A percentile compares a stretch with the other conserved stretches of the same genome.
Evolutionary conservation across 37 sponge, comb jelly and placozoan species (phyloP).

Genomic region (Eunapius fragilis): DNA sequence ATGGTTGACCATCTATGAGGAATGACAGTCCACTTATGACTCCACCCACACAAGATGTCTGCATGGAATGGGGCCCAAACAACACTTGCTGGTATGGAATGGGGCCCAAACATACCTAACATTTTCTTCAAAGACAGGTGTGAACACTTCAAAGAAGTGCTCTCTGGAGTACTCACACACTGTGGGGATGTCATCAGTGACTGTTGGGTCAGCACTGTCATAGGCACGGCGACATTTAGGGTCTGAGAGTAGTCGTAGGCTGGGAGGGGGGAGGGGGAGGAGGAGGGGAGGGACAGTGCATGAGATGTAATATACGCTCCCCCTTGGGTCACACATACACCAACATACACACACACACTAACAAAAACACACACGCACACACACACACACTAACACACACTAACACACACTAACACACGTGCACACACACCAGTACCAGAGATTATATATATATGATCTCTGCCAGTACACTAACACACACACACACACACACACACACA

Average conservation of each 20-base stretch:
- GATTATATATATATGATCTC: no score
- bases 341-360: no score
- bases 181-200: slow-evolving; percentile 81
- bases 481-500: no score
- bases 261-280: not conserved
- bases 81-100: not conserved
- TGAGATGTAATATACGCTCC: no score
- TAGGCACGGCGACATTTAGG: slow-evolving; percentile 72
- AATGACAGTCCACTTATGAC: not conserved
- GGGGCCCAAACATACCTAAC: not conserved
- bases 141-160: slow-evolving; percentile 84
- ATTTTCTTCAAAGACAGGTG: slow-evolving; percentile 80
- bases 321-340: no score
- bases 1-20: slow-evolving; percentile 69
- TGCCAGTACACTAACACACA: no score
- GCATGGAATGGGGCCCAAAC: not conserved
- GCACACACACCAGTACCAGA: no score
- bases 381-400: no score
- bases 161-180: slow-evolving; percentile 55
- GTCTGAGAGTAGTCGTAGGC: slow-evolving; percentile 23
- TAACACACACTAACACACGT: no score
- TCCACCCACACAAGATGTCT: not conserved
- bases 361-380: no score
- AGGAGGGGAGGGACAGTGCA: not conserved
- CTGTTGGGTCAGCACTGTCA: slow-evolving; percentile 94